phyloP scores from a whole-genome alignment of 1,140 invertebrate species.

The Aradophagus sp. region DNA sequence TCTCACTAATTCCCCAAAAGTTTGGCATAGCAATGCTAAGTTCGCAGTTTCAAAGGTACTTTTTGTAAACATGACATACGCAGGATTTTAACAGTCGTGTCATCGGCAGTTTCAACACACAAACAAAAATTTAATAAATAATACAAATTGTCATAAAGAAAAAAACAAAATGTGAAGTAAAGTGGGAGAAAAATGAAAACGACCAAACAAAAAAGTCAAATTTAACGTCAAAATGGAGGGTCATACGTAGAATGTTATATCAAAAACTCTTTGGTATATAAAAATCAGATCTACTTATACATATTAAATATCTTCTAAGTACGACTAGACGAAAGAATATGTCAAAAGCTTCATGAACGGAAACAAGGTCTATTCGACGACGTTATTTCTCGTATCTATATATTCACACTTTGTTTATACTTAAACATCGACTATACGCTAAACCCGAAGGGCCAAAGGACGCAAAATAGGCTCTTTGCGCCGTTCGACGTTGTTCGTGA shows the following conservation, averaged over 20 bases:
- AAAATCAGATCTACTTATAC: constrained; percentile 60
- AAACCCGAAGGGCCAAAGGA: constrained; percentile 52
- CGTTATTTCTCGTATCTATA: constrained; percentile 47
- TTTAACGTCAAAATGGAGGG: constrained; percentile 18
- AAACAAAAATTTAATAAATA: too few species aligned
- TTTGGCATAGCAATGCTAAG: constrained; percentile 39
- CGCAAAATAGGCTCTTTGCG: constrained; percentile 2
- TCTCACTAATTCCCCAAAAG: constrained; percentile 12
- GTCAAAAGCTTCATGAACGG: constrained; percentile 47
- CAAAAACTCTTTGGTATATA: constrained; percentile 64
- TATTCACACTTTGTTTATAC: constrained; percentile 55
- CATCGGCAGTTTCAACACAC: too few species aligned
- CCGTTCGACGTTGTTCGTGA: constrained; percentile 1
- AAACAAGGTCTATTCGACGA: constrained; percentile 46
- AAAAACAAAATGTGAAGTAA: too few species aligned
- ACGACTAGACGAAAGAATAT: constrained; percentile 69
- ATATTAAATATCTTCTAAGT: constrained; percentile 59
- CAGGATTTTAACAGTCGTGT: constrained; percentile 13
- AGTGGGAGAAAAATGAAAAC: constrained; percentile 1
- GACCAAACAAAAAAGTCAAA: constrained; percentile 17
- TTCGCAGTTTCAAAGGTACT: constrained; percentile 30
- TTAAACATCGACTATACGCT: constrained; percentile 61
- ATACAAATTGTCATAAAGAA: too few species aligned
- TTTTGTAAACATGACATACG: constrained; percentile 16
- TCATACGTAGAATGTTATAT: constrained; percentile 39